phyloP scores from a whole-genome alignment of 2,888 invertebrate species.

The Acleris cristana region DNA sequence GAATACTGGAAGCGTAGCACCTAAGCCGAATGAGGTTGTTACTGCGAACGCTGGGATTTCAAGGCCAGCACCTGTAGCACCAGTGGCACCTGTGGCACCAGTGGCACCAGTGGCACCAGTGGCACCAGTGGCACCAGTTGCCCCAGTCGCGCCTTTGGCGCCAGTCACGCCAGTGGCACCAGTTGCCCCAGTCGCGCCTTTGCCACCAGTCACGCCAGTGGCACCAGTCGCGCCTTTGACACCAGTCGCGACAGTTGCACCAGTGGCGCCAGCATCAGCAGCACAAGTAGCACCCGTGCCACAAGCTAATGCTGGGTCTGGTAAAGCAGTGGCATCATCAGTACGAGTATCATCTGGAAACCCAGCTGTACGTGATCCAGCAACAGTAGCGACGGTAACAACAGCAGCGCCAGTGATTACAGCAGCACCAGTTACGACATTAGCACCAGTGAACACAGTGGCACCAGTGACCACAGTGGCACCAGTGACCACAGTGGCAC shows the following conservation, averaged over 20 bases:
- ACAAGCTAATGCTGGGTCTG: no score
- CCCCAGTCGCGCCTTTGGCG: background rate
- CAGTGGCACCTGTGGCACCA: no score
- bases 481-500: background rate
- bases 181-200: background rate
- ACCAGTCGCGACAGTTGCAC: background rate
- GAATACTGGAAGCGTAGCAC: slow-evolving; percentile 37
- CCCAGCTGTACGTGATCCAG: background rate
- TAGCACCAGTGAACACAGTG: background rate
- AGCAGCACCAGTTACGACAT: background rate
- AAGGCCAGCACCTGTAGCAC: background rate
- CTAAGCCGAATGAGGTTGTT: no score
- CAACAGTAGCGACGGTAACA: background rate
- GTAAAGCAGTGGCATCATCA: background rate
- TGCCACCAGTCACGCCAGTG: background rate
- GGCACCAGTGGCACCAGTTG: background rate
- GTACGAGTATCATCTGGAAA: background rate
- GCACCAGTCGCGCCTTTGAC: background rate
- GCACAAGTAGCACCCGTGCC: background rate
- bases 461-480: background rate
- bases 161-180: background rate
- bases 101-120: background rate
- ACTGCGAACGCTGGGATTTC: background rate
- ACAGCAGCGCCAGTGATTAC: background rate
- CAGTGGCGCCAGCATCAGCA: background rate